Conservation (phyloP, 2,113 vertebrate genomes). For the Megaceryle torquata region DNA sequence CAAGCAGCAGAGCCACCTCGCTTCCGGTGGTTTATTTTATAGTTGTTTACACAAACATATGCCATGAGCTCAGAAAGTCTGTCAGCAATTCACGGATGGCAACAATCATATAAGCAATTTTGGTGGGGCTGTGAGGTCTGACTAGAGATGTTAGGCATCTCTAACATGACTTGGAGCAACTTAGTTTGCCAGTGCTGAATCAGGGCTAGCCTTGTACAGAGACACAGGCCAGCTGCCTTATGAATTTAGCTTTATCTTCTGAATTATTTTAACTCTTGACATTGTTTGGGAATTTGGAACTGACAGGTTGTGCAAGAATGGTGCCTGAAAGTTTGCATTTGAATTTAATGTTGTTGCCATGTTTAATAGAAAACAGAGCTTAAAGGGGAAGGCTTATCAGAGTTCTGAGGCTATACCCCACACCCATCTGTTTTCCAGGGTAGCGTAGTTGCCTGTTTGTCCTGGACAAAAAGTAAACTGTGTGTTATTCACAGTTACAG, state of each 20-base stretch:
- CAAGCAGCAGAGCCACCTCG: neutral
- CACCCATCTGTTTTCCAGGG: neutral
- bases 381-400: neutral
- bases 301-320: neutral
- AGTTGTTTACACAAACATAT: neutral
- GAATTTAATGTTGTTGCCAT: neutral
- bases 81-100: neutral
- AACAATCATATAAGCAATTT: neutral
- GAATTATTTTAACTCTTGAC: neutral
- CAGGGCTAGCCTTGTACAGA: neutral
- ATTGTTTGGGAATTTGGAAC: neutral
- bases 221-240: neutral
- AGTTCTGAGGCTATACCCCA: neutral
- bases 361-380: neutral
- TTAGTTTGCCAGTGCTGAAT: neutral
- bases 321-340: neutral
- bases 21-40: neutral
- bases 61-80: neutral
- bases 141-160: neutral
- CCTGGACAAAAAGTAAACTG: neutral
- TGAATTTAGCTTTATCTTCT: neutral
- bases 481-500: neutral
- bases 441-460: neutral
- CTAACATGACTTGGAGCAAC: neutral
- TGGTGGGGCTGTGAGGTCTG: neutral